Percentiles rank a stretch among this genome's conserved stretches.
Conservation (phyloP, 2,888 invertebrate genomes). For the Lutraria lutraria region DNA sequence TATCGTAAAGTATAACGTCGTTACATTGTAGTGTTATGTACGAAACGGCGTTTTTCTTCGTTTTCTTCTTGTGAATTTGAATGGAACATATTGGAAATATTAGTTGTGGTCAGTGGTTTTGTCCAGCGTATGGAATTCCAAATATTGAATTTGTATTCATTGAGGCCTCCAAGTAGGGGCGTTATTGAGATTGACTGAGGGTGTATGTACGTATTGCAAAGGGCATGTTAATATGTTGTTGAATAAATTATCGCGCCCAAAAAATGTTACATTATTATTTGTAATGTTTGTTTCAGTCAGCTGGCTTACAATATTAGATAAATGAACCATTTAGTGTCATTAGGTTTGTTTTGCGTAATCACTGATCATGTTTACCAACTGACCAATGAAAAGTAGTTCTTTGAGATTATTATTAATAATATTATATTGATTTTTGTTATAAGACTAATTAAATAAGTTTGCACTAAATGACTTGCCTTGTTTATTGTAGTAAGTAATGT, state of each 20-base stretch:
- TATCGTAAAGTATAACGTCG: background rate
- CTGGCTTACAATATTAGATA: background rate
- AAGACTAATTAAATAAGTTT: background rate
- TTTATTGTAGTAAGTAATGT: background rate
- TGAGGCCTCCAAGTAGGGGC: conserved; percentile 6
- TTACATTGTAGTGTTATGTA: background rate
- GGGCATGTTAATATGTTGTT: background rate
- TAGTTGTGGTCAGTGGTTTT: background rate
- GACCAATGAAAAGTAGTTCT: background rate
- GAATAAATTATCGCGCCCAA: background rate
- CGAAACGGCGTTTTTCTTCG: background rate
- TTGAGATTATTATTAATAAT: background rate
- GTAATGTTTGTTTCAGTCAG: background rate
- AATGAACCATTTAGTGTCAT: background rate
- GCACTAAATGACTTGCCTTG: background rate
- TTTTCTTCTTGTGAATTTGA: background rate
- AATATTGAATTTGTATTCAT: background rate
- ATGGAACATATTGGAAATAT: background rate
- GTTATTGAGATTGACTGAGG: background rate
- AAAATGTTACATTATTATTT: background rate
- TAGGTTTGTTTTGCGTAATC: background rate
- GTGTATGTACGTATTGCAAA: background rate
- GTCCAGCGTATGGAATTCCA: conserved; percentile 12
- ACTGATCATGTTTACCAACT: background rate
- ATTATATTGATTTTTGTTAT: background rate